A percentile compares a stretch with the other conserved stretches of the same genome.
Evolutionary conservation across 2,113 vertebrate genomes (phyloP).

Genomic region (Phalacrocorax carbo): DNA sequence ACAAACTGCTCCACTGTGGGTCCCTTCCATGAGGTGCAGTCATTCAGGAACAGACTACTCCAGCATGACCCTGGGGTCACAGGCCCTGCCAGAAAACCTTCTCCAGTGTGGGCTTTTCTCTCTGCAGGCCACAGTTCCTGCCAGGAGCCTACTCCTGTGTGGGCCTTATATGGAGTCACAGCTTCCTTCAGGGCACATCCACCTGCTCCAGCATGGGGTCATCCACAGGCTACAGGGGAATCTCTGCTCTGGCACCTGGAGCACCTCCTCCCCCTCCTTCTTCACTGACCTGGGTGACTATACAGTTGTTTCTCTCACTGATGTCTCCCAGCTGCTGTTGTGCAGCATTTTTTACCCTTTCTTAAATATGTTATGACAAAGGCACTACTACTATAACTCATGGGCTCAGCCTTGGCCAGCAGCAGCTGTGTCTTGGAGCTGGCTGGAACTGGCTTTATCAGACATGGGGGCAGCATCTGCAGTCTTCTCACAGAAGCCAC

Average conservation of each 20-base stretch:
- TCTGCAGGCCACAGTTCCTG: neutral
- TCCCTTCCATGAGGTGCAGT: rapidly evolving
- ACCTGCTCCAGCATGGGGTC: rapidly evolving
- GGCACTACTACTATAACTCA: rapidly evolving
- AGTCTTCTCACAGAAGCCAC: neutral
- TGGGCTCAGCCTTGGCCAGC: rapidly evolving
- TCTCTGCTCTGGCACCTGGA: rapidly evolving
- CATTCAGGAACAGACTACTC: neutral
- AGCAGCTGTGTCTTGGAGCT: rapidly evolving
- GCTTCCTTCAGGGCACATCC: neutral
- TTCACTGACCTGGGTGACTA: neutral
- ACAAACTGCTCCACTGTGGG: neutral
- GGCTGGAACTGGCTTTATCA: neutral
- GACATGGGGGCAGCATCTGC: neutral
- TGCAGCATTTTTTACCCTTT: neutral
- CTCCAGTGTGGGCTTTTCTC: too few species aligned
- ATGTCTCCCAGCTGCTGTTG: neutral
- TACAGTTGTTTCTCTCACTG: neutral
- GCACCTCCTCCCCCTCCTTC: neutral
- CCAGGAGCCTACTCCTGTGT: rapidly evolving
- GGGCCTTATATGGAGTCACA: too few species aligned
- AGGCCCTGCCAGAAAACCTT: neutral
- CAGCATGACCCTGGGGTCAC: rapidly evolving
- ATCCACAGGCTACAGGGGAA: neutral
- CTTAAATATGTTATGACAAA: neutral